Evolutionary conservation across 2,888 invertebrate genomes (phyloP).

Genomic region (Drosophila affinis): DNA sequence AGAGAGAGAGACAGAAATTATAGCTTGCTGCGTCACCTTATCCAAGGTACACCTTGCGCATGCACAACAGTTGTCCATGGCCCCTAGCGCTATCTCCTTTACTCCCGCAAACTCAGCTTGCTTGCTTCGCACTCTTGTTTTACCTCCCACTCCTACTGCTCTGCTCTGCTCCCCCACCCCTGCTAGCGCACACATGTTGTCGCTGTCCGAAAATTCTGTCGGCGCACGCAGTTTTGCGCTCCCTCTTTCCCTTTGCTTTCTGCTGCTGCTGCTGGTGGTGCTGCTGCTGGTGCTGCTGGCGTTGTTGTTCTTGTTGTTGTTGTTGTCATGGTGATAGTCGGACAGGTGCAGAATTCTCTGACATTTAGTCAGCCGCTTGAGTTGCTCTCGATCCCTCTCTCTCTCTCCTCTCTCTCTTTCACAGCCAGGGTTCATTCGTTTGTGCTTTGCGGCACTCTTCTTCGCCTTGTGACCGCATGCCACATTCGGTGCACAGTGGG

Average conservation of each 20-base stretch:
- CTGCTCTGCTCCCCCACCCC: too few relatives aligned
- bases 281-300: conserved; percentile 10
- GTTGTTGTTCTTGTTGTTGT: conserved; percentile 31
- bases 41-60: neutral
- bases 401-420: conserved; percentile 11
- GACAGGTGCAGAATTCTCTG: conserved; percentile 80
- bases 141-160: conserved; percentile 28
- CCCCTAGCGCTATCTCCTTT: conserved; percentile 47
- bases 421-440: conserved; percentile 68
- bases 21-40: neutral
- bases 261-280: neutral
- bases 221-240: conserved; percentile 50
- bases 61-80: conserved; percentile 64
- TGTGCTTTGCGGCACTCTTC: conserved; percentile 63
- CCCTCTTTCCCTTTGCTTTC: conserved; percentile 20
- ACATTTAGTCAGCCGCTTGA: conserved; percentile 65
- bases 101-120: neutral
- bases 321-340: conserved; percentile 80
- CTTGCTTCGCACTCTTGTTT: conserved; percentile 19
- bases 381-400: conserved; percentile 47
- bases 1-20: neutral
- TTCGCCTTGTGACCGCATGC: conserved; percentile 65
- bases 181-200: conserved; percentile 64
- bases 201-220: conserved; percentile 45
- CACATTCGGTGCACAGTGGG: conserved; percentile 72